These are phyloP conservation scores for Bimastos eiseni DNA, from an alignment of 2,888 invertebrate species.

Conservation along the genomic window DNA sequence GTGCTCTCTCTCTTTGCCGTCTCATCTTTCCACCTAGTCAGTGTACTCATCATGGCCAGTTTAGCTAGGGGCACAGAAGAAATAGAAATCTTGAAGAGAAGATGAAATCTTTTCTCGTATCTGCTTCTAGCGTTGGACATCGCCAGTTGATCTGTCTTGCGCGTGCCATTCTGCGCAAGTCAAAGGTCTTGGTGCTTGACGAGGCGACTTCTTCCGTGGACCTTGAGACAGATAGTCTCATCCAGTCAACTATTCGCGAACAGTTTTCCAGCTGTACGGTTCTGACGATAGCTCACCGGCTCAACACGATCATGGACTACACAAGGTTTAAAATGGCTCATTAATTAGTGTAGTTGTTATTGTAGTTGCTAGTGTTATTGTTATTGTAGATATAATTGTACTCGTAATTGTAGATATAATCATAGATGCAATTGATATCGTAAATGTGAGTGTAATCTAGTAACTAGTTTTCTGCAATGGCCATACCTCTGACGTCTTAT, in stretches of 20 bases:
- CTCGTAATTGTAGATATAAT: no score
- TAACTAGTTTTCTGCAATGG: no score
- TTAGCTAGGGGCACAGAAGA: no score
- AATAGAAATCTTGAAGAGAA: no score
- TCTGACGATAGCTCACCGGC: constrained; percentile 62
- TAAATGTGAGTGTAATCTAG: no score
- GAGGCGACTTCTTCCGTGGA: constrained; percentile 62
- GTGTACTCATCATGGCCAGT: no score
- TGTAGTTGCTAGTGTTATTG: not conserved
- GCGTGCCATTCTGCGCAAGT: constrained; percentile 59
- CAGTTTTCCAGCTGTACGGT: constrained; percentile 58
- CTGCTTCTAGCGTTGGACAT: constrained; percentile 57
- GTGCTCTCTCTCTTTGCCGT: no score
- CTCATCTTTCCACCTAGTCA: no score
- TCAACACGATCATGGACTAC: constrained; percentile 61
- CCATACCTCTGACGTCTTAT: no score
- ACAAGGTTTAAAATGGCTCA: constrained; percentile 30
- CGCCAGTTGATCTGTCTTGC: constrained; percentile 60
- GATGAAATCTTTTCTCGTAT: not conserved
- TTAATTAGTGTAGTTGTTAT: no score
- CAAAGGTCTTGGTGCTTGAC: constrained; percentile 59
- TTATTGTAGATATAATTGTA: not conserved
- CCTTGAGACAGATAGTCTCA: constrained; percentile 61
- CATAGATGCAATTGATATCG: no score
- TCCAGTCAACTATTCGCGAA: constrained; percentile 58